These are phyloP conservation scores for Cepaea nemoralis DNA, from an alignment of 1,140 invertebrate genomes.

Conservation along the genomic window DNA sequence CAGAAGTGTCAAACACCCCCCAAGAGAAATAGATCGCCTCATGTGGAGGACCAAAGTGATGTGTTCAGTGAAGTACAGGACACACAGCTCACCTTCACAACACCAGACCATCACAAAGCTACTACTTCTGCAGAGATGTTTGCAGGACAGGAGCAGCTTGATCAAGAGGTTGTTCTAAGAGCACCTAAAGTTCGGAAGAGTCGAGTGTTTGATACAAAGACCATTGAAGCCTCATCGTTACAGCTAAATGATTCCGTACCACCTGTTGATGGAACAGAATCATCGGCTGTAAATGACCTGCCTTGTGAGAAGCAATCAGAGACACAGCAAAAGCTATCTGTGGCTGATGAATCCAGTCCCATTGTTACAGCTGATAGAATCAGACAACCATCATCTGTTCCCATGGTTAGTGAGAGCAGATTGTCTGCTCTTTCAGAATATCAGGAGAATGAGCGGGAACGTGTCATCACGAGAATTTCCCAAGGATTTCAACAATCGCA, in stretches of 20 bases:
- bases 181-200: too few relatives aligned
- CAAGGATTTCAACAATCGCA: background rate
- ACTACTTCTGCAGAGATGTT: background rate
- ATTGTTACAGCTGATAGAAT: background rate
- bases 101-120: too few relatives aligned
- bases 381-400: background rate
- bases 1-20: background rate
- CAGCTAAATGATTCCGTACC: background rate
- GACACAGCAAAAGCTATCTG: background rate
- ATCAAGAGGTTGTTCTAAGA: background rate
- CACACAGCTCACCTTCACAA: too few relatives aligned
- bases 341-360: background rate
- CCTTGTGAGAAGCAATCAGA: background rate
- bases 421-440: too few relatives aligned
- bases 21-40: background rate
- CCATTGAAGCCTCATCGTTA: background rate
- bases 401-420: too few relatives aligned
- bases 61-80: too few relatives aligned
- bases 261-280: background rate
- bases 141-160: background rate
- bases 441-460: background rate
- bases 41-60: background rate
- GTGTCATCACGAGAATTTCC: background rate
- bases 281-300: background rate
- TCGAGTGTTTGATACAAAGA: background rate